A percentile compares a stretch with the other conserved stretches of the same genome.
phyloP scores from a whole-genome alignment of 2,113 vertebrate genomes.

The Hassar affinis region DNA sequence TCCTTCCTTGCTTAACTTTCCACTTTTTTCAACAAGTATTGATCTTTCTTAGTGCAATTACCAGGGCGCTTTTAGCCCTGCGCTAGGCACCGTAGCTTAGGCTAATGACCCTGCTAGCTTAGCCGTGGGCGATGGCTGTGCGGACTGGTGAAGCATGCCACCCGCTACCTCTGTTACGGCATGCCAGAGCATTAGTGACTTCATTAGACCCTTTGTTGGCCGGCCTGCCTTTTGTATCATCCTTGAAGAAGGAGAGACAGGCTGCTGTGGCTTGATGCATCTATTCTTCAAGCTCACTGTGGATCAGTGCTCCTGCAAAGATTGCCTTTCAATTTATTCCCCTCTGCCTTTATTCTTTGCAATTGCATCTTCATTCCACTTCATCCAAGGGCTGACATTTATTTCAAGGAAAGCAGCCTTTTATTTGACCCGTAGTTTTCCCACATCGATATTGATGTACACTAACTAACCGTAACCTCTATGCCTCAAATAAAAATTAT shows the following conservation, averaged over 20 bases:
- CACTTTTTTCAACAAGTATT: conserved; percentile 60
- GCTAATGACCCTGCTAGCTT: conserved; percentile 61
- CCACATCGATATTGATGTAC: not conserved
- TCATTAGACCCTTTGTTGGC: conserved; percentile 75
- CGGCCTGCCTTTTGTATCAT: conserved; percentile 65
- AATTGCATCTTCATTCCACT: conserved; percentile 30
- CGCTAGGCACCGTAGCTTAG: conserved; percentile 57
- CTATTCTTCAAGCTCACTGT: conserved; percentile 58
- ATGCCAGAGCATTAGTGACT: conserved; percentile 73
- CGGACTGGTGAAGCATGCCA: conserved; percentile 66
- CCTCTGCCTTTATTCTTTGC: conserved; percentile 30
- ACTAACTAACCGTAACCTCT: not conserved
- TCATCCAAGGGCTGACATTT: not conserved
- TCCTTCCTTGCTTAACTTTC: conserved; percentile 25
- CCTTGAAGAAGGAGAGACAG: conserved; percentile 70
- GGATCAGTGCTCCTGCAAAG: conserved; percentile 47
- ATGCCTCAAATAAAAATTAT: not conserved
- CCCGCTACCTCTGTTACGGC: conserved; percentile 69
- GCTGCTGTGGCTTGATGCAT: conserved; percentile 57
- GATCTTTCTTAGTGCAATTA: conserved; percentile 59
- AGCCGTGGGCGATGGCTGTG: conserved; percentile 52
- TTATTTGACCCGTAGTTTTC: not conserved
- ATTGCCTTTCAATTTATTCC: conserved; percentile 54
- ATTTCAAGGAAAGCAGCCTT: not conserved
- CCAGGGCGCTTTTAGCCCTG: conserved; percentile 50